phyloP scores from a whole-genome alignment of 2,888 invertebrate species.

The Balanococcus diminutus region DNA sequence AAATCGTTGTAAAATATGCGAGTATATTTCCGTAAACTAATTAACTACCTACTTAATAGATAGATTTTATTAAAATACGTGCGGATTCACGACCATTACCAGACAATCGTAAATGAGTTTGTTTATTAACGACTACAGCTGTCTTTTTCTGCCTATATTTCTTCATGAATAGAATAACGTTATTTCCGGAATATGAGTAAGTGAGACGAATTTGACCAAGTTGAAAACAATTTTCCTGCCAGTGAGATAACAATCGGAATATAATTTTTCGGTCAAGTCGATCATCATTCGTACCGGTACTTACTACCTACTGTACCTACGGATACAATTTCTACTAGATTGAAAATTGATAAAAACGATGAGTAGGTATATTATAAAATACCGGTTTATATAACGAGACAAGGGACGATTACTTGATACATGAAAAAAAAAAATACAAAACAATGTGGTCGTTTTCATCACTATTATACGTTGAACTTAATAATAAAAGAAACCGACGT shows the following conservation, averaged over 20 bases:
- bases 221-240: background rate
- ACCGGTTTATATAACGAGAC: background rate
- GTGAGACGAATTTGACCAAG: background rate
- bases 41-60: constrained; percentile 10
- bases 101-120: background rate
- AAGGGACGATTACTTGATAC: background rate
- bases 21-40: constrained; percentile 15
- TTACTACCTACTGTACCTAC: no score
- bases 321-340: background rate
- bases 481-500: background rate
- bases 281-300: background rate
- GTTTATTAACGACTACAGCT: background rate
- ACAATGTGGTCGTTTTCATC: background rate
- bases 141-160: constrained; percentile 4
- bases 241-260: background rate
- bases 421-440: background rate
- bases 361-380: background rate
- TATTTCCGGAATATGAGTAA: background rate
- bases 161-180: background rate
- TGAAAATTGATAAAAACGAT: background rate
- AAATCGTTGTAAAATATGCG: background rate
- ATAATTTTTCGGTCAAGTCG: background rate
- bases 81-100: background rate
- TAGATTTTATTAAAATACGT: background rate
- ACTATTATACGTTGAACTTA: background rate